Conservation (phyloP, 2,888 invertebrate genomes). For the Chymomyza fuscimana region DNA sequence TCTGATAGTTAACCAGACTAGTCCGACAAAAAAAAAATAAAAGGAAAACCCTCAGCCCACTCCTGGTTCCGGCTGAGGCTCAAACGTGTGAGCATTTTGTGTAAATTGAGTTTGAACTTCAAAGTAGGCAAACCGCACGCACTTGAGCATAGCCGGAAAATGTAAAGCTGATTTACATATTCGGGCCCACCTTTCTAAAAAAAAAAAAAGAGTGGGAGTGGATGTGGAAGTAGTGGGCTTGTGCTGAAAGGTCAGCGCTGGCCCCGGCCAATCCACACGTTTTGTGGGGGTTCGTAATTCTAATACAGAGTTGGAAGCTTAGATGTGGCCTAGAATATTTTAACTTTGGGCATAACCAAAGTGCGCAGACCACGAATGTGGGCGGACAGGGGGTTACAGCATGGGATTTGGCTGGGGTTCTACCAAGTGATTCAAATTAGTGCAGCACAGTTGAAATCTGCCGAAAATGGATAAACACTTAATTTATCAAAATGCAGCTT, state of each 20-base stretch:
- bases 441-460: slow-evolving; percentile 44
- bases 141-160: slow-evolving; percentile 49
- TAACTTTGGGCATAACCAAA: slow-evolving; percentile 18
- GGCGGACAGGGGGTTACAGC: background rate
- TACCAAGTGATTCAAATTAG: slow-evolving; percentile 64
- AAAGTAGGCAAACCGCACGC: slow-evolving; percentile 69
- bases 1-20: slow-evolving; percentile 45
- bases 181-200: slow-evolving; percentile 25
- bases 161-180: slow-evolving; percentile 63
- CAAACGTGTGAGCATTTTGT: slow-evolving; percentile 74
- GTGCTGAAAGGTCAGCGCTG: slow-evolving; percentile 59
- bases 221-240: background rate
- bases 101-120: slow-evolving; percentile 73
- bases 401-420: background rate
- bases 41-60: background rate
- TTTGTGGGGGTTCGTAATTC: background rate
- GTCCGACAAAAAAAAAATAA: background rate
- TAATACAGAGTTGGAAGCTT: background rate
- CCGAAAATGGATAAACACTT: slow-evolving; percentile 74
- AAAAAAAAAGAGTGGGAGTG: background rate
- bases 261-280: background rate
- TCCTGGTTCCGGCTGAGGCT: slow-evolving; percentile 31
- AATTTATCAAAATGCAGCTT: slow-evolving; percentile 76
- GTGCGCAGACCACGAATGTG: slow-evolving; percentile 14
- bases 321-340: background rate